phyloP scores from a whole-genome alignment of 2,888 invertebrate species.

The Vesta saturnalis region DNA sequence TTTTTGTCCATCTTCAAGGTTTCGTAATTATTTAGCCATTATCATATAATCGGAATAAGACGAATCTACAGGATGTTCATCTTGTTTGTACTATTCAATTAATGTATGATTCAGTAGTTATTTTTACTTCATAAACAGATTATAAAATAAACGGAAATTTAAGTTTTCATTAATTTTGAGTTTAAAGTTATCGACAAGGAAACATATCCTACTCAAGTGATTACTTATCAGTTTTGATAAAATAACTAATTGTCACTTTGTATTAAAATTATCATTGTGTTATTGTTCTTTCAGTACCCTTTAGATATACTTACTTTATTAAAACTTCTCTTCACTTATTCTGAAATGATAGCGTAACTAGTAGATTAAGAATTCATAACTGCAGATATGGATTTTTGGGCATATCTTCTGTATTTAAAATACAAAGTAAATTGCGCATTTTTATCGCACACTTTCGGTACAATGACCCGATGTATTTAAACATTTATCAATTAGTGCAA shows the following conservation, averaged over 20 bases:
- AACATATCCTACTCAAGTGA: slow-evolving; percentile 10
- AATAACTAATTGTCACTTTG: neutral
- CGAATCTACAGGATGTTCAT: too few relatives aligned
- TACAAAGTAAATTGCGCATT: too few relatives aligned
- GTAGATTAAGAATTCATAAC: too few relatives aligned
- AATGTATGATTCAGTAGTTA: neutral
- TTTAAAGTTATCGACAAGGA: slow-evolving; percentile 5
- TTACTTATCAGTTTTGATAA: slow-evolving; percentile 11
- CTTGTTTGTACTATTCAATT: too few relatives aligned
- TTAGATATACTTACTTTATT: neutral
- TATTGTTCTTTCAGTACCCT: neutral
- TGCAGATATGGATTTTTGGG: too few relatives aligned
- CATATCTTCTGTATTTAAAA: too few relatives aligned
- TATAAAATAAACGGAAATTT: slow-evolving; percentile 12
- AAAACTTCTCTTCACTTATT: too few relatives aligned
- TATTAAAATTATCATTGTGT: neutral
- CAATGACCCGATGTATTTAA: too few relatives aligned
- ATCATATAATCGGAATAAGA: neutral
- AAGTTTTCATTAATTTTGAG: neutral
- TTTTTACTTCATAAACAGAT: neutral
- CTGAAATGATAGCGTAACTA: too few relatives aligned
- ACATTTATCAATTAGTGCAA: too few relatives aligned
- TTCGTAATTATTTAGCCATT: neutral
- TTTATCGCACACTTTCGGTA: too few relatives aligned
- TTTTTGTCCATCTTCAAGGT: neutral